These are phyloP conservation scores for Thamnaconus septentrionalis DNA, from an alignment of 2,113 vertebrate species.

Conservation along the genomic window DNA sequence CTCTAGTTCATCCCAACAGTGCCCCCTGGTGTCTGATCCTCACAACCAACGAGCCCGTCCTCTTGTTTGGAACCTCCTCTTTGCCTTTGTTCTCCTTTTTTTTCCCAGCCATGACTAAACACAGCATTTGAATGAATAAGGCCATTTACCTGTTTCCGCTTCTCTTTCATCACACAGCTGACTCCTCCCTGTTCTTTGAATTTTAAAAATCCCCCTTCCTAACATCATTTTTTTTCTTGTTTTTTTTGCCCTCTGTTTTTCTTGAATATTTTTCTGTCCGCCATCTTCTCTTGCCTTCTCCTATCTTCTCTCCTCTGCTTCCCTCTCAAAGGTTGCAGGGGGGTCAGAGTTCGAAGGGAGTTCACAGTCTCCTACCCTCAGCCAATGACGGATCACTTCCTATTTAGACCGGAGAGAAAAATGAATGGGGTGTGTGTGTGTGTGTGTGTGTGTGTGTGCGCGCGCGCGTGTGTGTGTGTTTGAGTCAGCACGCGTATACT, in stretches of 20 bases:
- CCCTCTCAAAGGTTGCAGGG: constrained; percentile 43
- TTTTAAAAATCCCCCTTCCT: background rate
- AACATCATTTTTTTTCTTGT: background rate
- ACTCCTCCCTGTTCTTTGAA: background rate
- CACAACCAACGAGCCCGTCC: no score
- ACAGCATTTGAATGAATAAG: background rate
- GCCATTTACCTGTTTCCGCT: background rate
- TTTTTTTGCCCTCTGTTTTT: background rate
- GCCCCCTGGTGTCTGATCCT: constrained; percentile 55
- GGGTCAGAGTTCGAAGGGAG: constrained; percentile 56
- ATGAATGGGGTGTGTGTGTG: constrained; percentile 22
- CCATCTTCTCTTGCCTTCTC: background rate
- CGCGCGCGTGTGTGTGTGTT: constrained; percentile 4
- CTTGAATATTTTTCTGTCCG: background rate
- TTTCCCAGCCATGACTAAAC: background rate
- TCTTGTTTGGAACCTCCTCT: background rate
- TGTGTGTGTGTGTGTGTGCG: background rate
- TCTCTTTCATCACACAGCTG: background rate
- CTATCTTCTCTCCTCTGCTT: background rate
- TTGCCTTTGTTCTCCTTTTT: constrained; percentile 5
- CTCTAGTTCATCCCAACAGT: constrained; percentile 57
- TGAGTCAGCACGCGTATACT: no score
- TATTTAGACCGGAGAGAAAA: constrained; percentile 54
- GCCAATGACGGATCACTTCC: constrained; percentile 66
- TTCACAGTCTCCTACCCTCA: constrained; percentile 50